Evolutionary conservation across 1,140 invertebrate genomes (phyloP), one percentile per base, ranked within the genome.

Genomic region (Tetramorium parvispinum): DNA sequence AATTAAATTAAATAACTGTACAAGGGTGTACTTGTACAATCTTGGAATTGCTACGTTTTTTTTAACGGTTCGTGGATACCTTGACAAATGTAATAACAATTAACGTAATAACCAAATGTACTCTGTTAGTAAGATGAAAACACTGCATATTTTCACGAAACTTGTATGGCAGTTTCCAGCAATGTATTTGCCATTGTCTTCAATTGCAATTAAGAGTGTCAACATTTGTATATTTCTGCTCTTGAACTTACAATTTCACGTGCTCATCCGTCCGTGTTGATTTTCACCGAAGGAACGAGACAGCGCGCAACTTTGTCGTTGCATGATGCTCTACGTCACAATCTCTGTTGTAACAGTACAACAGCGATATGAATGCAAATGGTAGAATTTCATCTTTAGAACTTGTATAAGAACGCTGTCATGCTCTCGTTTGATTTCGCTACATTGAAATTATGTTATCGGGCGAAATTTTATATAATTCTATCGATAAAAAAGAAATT

Each of bases 181-280:
- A 37, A n/a, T 27, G 11, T 18, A 53, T 13, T 8, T 24, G 46
- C 32, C 32, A n/a, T 75, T 49, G n/a, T 83, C 40, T 46, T 37
- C 79, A 75, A 71, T 83, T 75, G 79, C 79, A 75, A 49, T 82
- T 82, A 82, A 82, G 51, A 73, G 21, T 32, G 66, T 49, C 53
- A 83, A 75, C 13, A 83, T 61, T 59, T 55, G 51, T 57, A 32
- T 53, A 49, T 75, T 37, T 59, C 68, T 73, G 18, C 24, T 73
- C 24, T 73, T 16, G 40, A 82, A 82, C 24, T 75, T 59, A n/a
- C 24, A 49, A 49, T 46, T 83, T 83, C 43, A 4, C 24, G 40
- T 53, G 24, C 32, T 6, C 27, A 51, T 57, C 10, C 43, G 18
- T 5, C 11, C 24, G 66, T 46, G 66, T 83, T 83, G 55, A 83